A percentile compares a stretch with the other conserved stretches of the same genome.
These are phyloP conservation scores for Ochropleura plecta DNA, from an alignment of 2,888 invertebrate genomes.

Conservation along the genomic window DNA sequence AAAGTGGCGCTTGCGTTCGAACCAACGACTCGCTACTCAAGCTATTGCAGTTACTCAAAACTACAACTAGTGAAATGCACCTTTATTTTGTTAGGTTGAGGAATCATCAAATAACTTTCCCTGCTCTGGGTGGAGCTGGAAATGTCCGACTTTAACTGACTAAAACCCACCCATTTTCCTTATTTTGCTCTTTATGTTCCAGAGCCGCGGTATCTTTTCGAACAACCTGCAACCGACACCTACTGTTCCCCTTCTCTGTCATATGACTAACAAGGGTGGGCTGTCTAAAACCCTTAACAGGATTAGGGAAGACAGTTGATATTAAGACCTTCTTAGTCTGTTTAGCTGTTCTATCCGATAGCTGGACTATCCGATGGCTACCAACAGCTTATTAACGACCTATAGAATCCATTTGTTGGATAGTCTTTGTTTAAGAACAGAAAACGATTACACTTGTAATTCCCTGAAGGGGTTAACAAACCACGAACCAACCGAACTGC, in stretches of 20 bases:
- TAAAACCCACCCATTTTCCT: no score
- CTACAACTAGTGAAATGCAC: background rate
- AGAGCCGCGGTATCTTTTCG: no score
- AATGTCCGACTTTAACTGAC: no score
- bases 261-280: slow-evolving; percentile 17
- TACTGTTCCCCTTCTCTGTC: slow-evolving; percentile 22
- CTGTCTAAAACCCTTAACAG: slow-evolving; percentile 57
- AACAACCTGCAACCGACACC: background rate
- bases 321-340: slow-evolving; percentile 53
- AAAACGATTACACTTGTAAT: no score
- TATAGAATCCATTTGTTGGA: background rate
- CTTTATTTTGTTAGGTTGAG: background rate
- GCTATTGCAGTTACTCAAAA: background rate
- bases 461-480: no score
- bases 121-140: no score
- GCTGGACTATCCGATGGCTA: slow-evolving; percentile 32
- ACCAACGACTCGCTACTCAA: background rate
- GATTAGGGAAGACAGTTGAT: slow-evolving; percentile 59
- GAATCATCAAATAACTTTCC: no score
- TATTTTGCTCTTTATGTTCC: no score
- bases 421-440: slow-evolving; percentile 1
- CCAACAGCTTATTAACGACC: slow-evolving; percentile 5
- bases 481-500: no score
- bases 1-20: no score
- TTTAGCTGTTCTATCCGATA: slow-evolving; percentile 43